Evolutionary conservation across 2,797 vertebrate species (phyloP).

Genomic region (Dicrostonyx torquatus): DNA sequence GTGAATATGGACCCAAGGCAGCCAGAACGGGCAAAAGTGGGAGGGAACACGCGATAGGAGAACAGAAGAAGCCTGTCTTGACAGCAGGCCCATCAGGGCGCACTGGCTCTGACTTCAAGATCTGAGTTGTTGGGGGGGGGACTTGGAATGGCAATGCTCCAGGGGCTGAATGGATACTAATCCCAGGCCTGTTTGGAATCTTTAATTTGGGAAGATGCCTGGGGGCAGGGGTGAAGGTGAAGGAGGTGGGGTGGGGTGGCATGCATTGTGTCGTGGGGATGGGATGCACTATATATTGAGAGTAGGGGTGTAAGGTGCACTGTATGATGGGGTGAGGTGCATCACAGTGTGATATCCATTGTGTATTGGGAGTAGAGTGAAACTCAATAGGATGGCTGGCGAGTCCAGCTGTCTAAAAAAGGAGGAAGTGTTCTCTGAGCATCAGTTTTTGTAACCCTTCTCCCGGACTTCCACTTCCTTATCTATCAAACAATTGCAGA

Average conservation of each 20-base stretch:
- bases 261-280: not conserved
- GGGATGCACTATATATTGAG: not conserved
- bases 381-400: not conserved
- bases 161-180: constrained; percentile 38
- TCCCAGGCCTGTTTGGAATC: constrained; percentile 18
- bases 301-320: not conserved
- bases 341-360: too few relatives aligned
- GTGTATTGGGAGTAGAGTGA: not conserved
- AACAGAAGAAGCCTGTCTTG: constrained; percentile 45
- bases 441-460: not conserved
- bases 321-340: too few relatives aligned
- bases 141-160: constrained; percentile 62
- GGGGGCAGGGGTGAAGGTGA: not conserved
- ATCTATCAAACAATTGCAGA: not conserved
- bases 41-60: constrained; percentile 3
- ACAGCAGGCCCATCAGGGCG: not conserved
- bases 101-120: not conserved
- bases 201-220: constrained; percentile 37
- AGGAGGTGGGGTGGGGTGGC: too few relatives aligned
- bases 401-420: not conserved
- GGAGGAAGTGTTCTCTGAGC: not conserved
- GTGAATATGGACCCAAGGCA: constrained; percentile 68
- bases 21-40: not conserved
- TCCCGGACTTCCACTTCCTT: not conserved
- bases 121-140: not conserved